phyloP scores from a whole-genome alignment of 2,888 invertebrate genomes.

The Drosophila mettleri region DNA sequence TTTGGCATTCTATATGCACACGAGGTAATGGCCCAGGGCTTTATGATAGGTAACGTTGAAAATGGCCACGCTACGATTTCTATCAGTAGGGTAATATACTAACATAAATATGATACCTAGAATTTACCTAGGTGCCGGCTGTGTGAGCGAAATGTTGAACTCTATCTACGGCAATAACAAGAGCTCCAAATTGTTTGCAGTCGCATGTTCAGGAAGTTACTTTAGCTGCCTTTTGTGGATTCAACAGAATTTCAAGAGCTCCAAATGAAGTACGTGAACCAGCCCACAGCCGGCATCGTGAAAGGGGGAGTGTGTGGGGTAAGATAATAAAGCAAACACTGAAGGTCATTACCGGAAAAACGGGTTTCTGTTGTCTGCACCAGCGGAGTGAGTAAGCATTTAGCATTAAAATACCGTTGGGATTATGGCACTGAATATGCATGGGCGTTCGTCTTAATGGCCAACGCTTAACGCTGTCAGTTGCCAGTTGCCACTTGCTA shows the following conservation, averaged over 20 bases:
- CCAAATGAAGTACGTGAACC: slow-evolving; percentile 43
- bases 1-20: slow-evolving; percentile 36
- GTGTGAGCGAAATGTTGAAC: slow-evolving; percentile 15
- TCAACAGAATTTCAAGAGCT: slow-evolving; percentile 46
- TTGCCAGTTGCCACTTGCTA: slow-evolving; percentile 52
- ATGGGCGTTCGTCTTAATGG: slow-evolving; percentile 74
- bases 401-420: slow-evolving; percentile 78
- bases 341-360: slow-evolving; percentile 82
- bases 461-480: slow-evolving; percentile 61
- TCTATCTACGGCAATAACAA: slow-evolving; percentile 18
- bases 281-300: slow-evolving; percentile 16
- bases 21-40: slow-evolving; percentile 41
- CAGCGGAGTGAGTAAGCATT: slow-evolving; percentile 72
- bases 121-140: slow-evolving; percentile 14
- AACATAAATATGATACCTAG: slow-evolving; percentile 22
- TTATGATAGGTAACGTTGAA: slow-evolving; percentile 13
- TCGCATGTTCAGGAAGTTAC: slow-evolving; percentile 62
- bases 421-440: slow-evolving; percentile 78
- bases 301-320: slow-evolving; percentile 11
- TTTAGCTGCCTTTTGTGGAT: slow-evolving; percentile 47
- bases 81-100: slow-evolving; percentile 1
- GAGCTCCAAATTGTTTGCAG: slow-evolving; percentile 35
- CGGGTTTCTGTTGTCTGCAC: slow-evolving; percentile 60
- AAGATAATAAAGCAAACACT: slow-evolving; percentile 65
- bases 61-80: slow-evolving; percentile 22